Percentiles rank a stretch among this genome's conserved stretches.
Conservation (phyloP, 1,140 invertebrate species). For the Macrotrachela quadricornifera region DNA sequence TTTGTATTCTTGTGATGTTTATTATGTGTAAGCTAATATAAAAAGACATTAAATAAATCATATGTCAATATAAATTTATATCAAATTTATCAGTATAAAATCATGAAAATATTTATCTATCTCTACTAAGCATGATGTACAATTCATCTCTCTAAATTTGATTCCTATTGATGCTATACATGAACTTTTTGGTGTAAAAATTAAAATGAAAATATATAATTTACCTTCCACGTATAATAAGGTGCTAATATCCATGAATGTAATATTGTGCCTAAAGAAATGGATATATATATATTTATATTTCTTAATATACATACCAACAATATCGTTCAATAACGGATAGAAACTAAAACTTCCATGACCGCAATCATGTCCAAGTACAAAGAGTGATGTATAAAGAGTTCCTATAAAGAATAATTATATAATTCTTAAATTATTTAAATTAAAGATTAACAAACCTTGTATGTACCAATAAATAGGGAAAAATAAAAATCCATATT, state of each 20-base stretch:
- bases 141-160: too few species aligned
- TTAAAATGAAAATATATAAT: too few species aligned
- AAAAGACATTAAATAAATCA: too few species aligned
- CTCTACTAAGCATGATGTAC: too few species aligned
- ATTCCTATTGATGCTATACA: too few species aligned
- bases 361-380: slow-evolving; percentile 31
- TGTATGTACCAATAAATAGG: slow-evolving; percentile 12
- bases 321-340: slow-evolving; percentile 16
- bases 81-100: too few species aligned
- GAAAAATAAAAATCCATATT: slow-evolving; percentile 3
- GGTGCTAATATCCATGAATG: slow-evolving; percentile 17
- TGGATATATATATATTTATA: too few species aligned
- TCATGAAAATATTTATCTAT: too few species aligned
- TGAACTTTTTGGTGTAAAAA: too few species aligned
- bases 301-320: not conserved
- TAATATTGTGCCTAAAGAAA: slow-evolving; percentile 10
- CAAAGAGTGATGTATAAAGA: slow-evolving; percentile 25
- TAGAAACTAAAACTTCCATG: slow-evolving; percentile 29
- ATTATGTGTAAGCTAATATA: slow-evolving; percentile 10
- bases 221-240: slow-evolving; percentile 21
- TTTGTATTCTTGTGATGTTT: slow-evolving; percentile 20
- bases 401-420: slow-evolving; percentile 27
- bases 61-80: too few species aligned
- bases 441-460: not conserved
- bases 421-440: slow-evolving; percentile 7